phyloP scores from a whole-genome alignment of 2,113 vertebrate species.

The cat (Felis catus) region DNA sequence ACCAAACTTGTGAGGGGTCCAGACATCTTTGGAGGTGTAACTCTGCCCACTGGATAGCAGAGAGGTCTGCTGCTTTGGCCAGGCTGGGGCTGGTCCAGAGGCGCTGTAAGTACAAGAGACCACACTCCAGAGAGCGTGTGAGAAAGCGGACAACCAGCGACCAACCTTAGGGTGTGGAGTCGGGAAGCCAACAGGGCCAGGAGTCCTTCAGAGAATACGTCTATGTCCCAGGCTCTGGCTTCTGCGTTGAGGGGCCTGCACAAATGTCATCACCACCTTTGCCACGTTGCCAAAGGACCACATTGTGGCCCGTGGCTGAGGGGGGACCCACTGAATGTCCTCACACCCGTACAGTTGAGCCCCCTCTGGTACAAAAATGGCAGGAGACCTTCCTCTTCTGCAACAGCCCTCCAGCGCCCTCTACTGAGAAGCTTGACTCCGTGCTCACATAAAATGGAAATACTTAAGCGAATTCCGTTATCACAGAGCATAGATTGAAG shows the following conservation, averaged over 20 bases:
- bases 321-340: no score
- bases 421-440: not conserved
- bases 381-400: not conserved
- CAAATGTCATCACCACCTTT: not conserved
- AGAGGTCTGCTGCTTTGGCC: not conserved
- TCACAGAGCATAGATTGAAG: not conserved
- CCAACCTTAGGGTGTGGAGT: no score
- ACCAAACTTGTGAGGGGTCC: not conserved
- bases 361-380: not conserved
- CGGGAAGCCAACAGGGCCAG: rapidly evolving
- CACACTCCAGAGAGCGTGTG: not conserved
- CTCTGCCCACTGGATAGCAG: not conserved
- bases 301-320: not conserved
- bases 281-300: not conserved
- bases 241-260: not conserved
- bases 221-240: not conserved
- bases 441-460: not conserved
- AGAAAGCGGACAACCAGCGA: not conserved
- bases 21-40: not conserved
- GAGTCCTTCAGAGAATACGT: not conserved
- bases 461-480: not conserved
- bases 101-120: not conserved
- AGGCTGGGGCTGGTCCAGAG: not conserved
- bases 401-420: not conserved
- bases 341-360: not conserved